These are phyloP conservation scores for Acrocephalus arundinaceus DNA, from an alignment of 2,113 vertebrate genomes.

Conservation along the genomic window DNA sequence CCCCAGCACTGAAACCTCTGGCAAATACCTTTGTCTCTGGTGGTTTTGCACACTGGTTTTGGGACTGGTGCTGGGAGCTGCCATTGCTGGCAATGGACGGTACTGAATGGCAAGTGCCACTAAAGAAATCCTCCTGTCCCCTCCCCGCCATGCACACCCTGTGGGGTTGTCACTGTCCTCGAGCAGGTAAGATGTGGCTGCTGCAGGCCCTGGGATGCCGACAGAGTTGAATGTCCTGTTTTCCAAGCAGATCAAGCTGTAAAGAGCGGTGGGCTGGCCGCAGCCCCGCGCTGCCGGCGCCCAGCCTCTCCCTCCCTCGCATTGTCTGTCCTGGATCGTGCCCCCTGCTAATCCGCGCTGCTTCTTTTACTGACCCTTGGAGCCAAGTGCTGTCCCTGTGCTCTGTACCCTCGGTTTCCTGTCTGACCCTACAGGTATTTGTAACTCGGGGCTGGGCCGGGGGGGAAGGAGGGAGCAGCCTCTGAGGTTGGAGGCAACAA, in stretches of 20 bases:
- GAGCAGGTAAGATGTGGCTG: neutral
- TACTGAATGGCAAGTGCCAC: neutral
- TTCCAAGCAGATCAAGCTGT: neutral
- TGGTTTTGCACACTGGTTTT: neutral
- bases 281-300: neutral
- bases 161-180: neutral
- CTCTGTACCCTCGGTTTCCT: constrained; percentile 5
- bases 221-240: constrained; percentile 36
- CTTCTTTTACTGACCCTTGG: constrained; percentile 11
- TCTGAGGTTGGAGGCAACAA: neutral
- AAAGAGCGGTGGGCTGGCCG: neutral
- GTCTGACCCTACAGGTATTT: neutral
- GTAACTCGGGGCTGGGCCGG: neutral
- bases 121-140: neutral
- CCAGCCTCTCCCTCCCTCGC: neutral
- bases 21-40: neutral
- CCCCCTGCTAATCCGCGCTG: neutral
- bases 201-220: neutral
- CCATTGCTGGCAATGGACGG: constrained; percentile 54
- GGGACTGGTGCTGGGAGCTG: neutral
- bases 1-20: neutral
- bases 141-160: neutral
- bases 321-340: neutral
- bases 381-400: neutral
- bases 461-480: neutral